Percentiles rank a stretch among this genome's conserved stretches.
These are phyloP conservation scores for Sardina pilchardus DNA, from an alignment of 2,113 vertebrate genomes.

Conservation along the genomic window DNA sequence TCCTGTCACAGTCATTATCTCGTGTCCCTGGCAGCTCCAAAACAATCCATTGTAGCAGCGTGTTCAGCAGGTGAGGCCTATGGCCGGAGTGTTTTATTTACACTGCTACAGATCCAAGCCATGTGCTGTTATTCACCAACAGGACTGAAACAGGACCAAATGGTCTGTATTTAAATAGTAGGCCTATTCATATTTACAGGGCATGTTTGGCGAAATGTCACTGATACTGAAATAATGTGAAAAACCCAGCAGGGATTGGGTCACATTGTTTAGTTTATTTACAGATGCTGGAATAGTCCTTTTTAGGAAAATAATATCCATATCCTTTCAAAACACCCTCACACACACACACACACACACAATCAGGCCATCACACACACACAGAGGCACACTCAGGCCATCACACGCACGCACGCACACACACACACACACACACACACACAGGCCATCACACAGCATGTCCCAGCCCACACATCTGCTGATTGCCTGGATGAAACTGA, in stretches of 20 bases:
- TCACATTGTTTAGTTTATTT: not conserved
- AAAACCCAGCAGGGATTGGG: not conserved
- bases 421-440: constrained; percentile 3
- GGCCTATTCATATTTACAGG: not conserved
- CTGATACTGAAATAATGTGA: not conserved
- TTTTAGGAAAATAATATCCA: not conserved
- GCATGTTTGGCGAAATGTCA: not conserved
- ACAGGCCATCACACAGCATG: not conserved
- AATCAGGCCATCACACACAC: not conserved
- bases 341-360: not conserved
- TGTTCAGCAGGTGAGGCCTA: not conserved
- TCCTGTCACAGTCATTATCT: not conserved
- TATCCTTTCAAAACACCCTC: not conserved
- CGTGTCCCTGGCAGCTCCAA: not conserved
- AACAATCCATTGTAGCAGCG: not conserved
- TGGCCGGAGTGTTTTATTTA: no score
- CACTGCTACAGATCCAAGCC: not conserved
- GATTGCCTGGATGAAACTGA: constrained; percentile 16
- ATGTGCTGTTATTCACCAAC: not conserved
- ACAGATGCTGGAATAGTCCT: not conserved
- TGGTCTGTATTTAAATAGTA: not conserved
- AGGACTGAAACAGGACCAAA: not conserved
- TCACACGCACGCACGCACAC: not conserved
- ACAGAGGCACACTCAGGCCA: not conserved
- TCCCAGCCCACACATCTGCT: not conserved